Evolutionary conservation across 92 coral and sea anemone species (phyloP).

Genomic region (Micromussa lordhowensis): DNA sequence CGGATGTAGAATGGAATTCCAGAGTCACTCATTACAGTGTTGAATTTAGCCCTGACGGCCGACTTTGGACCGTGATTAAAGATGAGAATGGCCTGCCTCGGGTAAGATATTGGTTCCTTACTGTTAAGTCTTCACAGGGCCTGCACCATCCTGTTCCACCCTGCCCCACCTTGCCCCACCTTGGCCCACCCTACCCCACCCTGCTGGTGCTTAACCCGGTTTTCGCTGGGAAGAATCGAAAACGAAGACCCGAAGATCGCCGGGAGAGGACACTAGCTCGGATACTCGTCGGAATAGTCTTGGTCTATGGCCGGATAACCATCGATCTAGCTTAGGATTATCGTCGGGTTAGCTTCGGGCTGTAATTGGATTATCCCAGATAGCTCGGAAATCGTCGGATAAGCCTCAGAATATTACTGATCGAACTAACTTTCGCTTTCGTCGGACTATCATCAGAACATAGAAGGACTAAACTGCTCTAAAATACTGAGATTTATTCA

Average conservation of each 20-base stretch:
- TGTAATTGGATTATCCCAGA: not conserved
- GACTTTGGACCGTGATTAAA: conserved; percentile 75
- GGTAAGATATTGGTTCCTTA: conserved; percentile 30
- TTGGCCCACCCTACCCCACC: too few species aligned
- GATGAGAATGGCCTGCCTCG: conserved; percentile 66
- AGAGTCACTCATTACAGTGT: conserved; percentile 80
- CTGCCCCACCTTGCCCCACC: too few species aligned
- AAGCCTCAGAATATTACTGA: not conserved
- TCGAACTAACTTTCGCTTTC: not conserved
- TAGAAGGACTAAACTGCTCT: too few species aligned
- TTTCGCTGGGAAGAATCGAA: too few species aligned
- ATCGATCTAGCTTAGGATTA: not conserved
- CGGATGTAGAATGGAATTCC: conserved; percentile 46
- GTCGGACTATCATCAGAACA: not conserved
- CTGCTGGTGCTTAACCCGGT: too few species aligned
- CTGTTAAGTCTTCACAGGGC: too few species aligned
- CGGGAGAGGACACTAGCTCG: too few species aligned
- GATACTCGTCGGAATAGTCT: not conserved
- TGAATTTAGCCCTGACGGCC: conserved; percentile 81
- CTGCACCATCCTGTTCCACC: too few species aligned
- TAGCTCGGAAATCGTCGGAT: not conserved
- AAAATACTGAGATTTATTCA: too few species aligned
- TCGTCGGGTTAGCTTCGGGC: not conserved
- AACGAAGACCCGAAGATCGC: too few species aligned
- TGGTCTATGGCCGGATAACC: not conserved